Evolutionary conservation across 2,888 invertebrate genomes (phyloP).

Genomic region (Hirtodrosophila alboralis): DNA sequence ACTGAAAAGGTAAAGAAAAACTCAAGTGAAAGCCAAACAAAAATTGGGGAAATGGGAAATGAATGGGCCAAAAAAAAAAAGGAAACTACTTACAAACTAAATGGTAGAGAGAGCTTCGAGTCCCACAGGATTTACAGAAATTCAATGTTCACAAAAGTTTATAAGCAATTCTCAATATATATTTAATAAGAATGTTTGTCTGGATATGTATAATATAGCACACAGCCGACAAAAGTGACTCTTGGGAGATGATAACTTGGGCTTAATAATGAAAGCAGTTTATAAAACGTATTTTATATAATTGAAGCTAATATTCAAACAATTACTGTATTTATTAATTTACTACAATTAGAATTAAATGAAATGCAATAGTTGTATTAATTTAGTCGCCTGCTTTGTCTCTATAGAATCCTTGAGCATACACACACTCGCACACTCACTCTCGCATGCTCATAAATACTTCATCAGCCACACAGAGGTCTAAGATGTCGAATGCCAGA

Average conservation of each 20-base stretch:
- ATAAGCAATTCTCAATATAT: slow-evolving; percentile 59
- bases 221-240: slow-evolving; percentile 18
- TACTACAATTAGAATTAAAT: neutral
- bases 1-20: slow-evolving; percentile 34
- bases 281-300: too few relatives aligned
- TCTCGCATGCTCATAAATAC: slow-evolving; percentile 65
- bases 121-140: slow-evolving; percentile 37
- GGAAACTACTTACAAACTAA: slow-evolving; percentile 47
- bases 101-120: slow-evolving; percentile 32
- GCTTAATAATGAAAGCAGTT: too few relatives aligned
- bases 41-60: slow-evolving; percentile 33
- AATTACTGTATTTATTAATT: too few relatives aligned
- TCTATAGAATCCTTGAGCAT: slow-evolving; percentile 17
- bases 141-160: slow-evolving; percentile 52
- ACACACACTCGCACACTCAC: slow-evolving; percentile 5
- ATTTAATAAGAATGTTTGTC: slow-evolving; percentile 47
- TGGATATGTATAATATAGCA: neutral
- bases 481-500: slow-evolving; percentile 57
- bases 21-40: slow-evolving; percentile 56
- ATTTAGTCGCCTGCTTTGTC: slow-evolving; percentile 14
- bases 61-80: slow-evolving; percentile 4
- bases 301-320: too few relatives aligned
- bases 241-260: neutral
- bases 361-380: neutral
- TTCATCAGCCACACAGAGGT: slow-evolving; percentile 61